Conservation (phyloP, 1,140 invertebrate genomes). For the Aphidius ervi region DNA sequence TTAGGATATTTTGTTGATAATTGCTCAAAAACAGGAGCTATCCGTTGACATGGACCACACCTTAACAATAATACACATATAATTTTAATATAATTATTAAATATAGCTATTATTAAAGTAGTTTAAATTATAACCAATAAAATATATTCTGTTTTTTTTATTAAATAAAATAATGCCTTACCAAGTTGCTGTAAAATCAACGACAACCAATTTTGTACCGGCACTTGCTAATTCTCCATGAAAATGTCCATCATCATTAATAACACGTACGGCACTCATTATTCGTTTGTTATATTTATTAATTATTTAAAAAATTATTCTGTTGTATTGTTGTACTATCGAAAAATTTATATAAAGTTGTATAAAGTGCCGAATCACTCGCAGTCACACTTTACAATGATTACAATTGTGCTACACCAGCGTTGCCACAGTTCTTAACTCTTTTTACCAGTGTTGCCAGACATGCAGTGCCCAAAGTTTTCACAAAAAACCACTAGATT, state of each 20-base stretch:
- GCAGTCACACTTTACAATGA: no score
- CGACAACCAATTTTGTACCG: constrained; percentile 85
- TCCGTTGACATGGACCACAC: constrained; percentile 92
- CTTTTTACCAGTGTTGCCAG: no score
- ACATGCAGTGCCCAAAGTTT: no score
- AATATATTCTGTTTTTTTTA: not conserved
- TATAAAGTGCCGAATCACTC: no score
- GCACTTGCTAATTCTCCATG: constrained; percentile 74
- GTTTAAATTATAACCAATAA: not conserved
- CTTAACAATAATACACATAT: constrained; percentile 54
- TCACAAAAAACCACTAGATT: no score
- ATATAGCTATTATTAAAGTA: not conserved
- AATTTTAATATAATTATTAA: not conserved
- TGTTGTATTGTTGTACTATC: no score
- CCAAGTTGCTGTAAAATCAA: constrained; percentile 90
- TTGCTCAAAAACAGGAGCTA: constrained; percentile 86
- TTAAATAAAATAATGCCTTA: constrained; percentile 51
- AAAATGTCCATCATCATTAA: constrained; percentile 76
- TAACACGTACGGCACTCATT: constrained; percentile 51
- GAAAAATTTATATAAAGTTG: no score
- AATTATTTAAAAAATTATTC: not conserved
- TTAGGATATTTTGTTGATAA: constrained; percentile 80
- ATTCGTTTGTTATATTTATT: constrained; percentile 19
- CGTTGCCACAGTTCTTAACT: no score
- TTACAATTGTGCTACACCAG: no score